A percentile compares a stretch with the other conserved stretches of the same genome.
Conservation (phyloP, 2,797 vertebrate genomes). For the Neosilurus hyrtlii region DNA sequence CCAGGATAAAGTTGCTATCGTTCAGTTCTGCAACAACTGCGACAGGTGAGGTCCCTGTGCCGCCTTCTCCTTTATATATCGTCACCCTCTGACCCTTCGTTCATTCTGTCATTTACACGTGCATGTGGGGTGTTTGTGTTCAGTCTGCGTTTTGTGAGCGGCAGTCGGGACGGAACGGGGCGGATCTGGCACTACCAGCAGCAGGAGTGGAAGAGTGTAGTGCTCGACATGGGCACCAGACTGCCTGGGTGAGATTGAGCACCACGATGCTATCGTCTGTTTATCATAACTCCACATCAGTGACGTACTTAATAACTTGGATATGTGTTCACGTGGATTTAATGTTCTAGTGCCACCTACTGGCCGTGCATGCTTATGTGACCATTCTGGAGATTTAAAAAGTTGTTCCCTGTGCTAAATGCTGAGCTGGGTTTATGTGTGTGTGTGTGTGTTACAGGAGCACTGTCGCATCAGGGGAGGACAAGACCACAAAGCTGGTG, state of each 20-base stretch:
- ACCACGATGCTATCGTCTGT: no score
- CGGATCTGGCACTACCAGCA: conserved; percentile 95
- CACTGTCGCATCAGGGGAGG: conserved; percentile 75
- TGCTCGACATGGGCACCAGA: conserved; percentile 89
- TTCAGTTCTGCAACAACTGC: conserved; percentile 96
- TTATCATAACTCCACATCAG: not conserved
- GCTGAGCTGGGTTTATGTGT: not conserved
- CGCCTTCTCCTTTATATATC: no score
- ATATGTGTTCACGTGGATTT: not conserved
- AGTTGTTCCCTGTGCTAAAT: not conserved
- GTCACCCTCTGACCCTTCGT: not conserved
- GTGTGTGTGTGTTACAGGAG: conserved; percentile 68
- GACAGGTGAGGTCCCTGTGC: conserved; percentile 81
- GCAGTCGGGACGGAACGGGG: conserved; percentile 95
- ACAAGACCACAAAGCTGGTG: conserved; percentile 91
- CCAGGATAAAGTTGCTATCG: conserved; percentile 95
- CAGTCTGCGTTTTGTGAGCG: conserved; percentile 92
- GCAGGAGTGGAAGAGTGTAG: conserved; percentile 90
- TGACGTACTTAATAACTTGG: not conserved
- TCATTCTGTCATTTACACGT: not conserved
- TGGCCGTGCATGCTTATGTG: not conserved
- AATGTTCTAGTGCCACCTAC: not conserved
- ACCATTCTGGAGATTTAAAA: not conserved
- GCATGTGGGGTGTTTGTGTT: not conserved
- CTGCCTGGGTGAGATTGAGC: conserved; percentile 83